These are phyloP conservation scores for Dascillus cervinus DNA, from an alignment of 2,888 invertebrate genomes.

Conservation along the genomic window DNA sequence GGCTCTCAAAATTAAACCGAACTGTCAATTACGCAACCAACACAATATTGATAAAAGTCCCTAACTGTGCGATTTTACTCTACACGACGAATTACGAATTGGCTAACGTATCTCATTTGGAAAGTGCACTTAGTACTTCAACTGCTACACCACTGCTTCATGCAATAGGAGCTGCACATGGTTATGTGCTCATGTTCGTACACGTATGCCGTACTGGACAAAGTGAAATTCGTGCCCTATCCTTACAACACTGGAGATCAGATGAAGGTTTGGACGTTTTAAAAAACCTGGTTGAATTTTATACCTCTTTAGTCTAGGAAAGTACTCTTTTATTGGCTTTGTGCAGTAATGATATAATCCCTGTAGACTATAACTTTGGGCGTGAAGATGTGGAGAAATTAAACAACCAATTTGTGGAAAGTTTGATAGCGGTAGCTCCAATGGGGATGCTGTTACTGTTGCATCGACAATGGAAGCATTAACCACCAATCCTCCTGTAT, in stretches of 20 bases:
- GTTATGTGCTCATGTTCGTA: conserved; percentile 78
- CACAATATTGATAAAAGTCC: too few relatives aligned
- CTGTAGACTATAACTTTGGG: conserved; percentile 61
- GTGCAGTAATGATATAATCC: conserved; percentile 67
- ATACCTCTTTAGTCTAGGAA: conserved; percentile 78
- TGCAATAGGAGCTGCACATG: conserved; percentile 73
- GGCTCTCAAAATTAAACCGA: too few relatives aligned
- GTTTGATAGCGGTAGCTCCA: conserved; percentile 28
- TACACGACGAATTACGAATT: too few relatives aligned
- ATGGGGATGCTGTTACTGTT: conserved; percentile 37
- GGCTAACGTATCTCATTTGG: conserved; percentile 58
- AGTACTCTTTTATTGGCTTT: conserved; percentile 70
- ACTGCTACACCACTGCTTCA: conserved; percentile 69
- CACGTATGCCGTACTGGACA: conserved; percentile 75
- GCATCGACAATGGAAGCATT: conserved; percentile 59
- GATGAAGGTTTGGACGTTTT: conserved; percentile 62
- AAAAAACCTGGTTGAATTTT: conserved; percentile 63
- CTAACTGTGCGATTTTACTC: too few relatives aligned
- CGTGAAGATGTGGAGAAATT: conserved; percentile 64
- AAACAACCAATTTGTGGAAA: conserved; percentile 23
- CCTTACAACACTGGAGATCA: conserved; percentile 74
- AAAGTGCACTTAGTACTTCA: conserved; percentile 64
- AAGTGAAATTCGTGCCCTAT: conserved; percentile 59
- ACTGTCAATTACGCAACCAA: too few relatives aligned
- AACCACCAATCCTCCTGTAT: conserved; percentile 46